Conservation (phyloP, 2,888 invertebrate species). For the Eupithecia inturbata region DNA sequence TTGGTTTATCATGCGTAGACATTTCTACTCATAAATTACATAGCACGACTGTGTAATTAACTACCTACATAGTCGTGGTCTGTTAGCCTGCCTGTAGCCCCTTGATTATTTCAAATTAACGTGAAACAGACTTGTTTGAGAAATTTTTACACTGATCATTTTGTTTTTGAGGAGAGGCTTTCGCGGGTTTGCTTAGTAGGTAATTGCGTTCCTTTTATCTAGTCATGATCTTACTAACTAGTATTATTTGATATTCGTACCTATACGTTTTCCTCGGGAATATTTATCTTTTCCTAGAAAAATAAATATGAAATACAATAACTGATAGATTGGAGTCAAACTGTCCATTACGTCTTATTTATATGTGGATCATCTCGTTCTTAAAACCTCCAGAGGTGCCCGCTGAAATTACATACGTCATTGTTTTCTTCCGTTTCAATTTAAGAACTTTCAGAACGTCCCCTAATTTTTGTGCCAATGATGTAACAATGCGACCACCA, state of each 20-base stretch:
- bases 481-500: slow-evolving; percentile 5
- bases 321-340: background rate
- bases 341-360: background rate
- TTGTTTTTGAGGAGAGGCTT: slow-evolving; percentile 4
- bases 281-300: background rate
- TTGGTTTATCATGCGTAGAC: background rate
- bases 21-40: background rate
- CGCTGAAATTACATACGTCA: background rate
- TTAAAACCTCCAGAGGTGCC: background rate
- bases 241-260: background rate
- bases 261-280: background rate
- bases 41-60: no score
- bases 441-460: background rate
- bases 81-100: background rate
- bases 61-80: background rate
- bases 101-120: background rate
- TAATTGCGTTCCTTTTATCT: background rate
- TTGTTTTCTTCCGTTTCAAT: background rate
- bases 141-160: slow-evolving; percentile 1
- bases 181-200: background rate
- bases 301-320: background rate
- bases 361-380: background rate
- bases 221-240: background rate
- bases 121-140: background rate
- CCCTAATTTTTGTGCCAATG: background rate